Evolutionary conservation across 2,113 vertebrate genomes (phyloP).

Genomic region (Heterotilapia buettikoferi): DNA sequence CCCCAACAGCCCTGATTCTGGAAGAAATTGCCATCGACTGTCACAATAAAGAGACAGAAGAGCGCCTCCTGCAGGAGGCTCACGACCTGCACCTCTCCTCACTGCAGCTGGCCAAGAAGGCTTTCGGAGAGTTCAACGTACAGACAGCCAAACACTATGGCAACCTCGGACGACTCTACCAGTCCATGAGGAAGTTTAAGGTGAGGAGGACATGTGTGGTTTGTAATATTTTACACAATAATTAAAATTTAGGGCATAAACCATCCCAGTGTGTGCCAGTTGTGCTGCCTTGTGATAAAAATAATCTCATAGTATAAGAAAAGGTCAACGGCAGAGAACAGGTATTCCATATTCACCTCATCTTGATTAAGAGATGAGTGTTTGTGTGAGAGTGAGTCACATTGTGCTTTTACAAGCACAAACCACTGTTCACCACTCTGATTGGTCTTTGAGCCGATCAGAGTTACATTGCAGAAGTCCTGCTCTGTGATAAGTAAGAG

Average conservation of each 20-base stretch:
- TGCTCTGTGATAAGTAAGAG: neutral
- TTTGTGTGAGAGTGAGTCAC: neutral
- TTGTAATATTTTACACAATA: neutral
- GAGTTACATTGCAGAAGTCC: neutral
- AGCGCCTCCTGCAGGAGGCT: conserved; percentile 93
- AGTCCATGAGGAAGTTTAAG: conserved; percentile 99
- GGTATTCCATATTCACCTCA: neutral
- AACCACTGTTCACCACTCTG: neutral
- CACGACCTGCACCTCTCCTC: conserved; percentile 98
- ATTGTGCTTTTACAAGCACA: neutral
- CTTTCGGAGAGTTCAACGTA: conserved; percentile 98
- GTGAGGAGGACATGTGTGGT: conserved; percentile 46
- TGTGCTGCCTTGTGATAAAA: neutral
- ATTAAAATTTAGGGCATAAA: neutral
- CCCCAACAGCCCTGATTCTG: conserved; percentile 85
- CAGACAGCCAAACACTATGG: conserved; percentile 99
- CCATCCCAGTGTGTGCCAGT: neutral
- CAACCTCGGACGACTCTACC: conserved; percentile 96
- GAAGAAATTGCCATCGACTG: conserved; percentile 99
- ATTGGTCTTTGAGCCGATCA: no score
- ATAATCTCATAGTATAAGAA: neutral
- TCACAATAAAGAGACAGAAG: conserved; percentile 98
- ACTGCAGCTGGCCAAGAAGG: conserved; percentile 94
- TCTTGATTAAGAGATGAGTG: neutral
- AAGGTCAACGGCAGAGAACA: neutral